phyloP scores from a whole-genome alignment of 2,888 invertebrate genomes.

The Rhyacophila evoluta region DNA sequence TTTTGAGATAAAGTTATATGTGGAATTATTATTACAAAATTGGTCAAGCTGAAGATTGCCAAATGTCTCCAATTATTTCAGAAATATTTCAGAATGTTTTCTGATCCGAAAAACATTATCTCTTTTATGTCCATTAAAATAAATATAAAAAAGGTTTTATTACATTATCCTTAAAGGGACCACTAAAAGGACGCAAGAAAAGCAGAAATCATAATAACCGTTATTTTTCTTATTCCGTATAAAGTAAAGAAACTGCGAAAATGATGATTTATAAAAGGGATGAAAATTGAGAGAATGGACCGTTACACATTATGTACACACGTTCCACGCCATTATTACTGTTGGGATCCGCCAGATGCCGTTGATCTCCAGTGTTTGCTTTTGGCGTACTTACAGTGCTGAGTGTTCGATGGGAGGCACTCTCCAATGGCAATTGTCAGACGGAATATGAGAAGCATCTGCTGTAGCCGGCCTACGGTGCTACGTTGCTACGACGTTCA shows the following conservation, averaged over 20 bases:
- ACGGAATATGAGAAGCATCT: constrained; percentile 28
- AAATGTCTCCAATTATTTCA: too few relatives aligned
- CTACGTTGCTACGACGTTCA: neutral
- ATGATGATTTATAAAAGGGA: constrained; percentile 24
- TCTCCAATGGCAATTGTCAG: constrained; percentile 34
- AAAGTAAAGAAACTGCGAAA: constrained; percentile 19
- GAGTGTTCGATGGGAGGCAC: constrained; percentile 33
- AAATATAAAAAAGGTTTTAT: neutral
- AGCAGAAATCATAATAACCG: neutral
- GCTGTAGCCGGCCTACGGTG: neutral
- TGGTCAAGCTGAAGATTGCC: too few relatives aligned
- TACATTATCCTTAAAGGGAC: neutral
- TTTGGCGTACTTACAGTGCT: constrained; percentile 17
- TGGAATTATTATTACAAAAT: too few relatives aligned
- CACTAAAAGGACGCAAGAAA: neutral
- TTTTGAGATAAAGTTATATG: too few relatives aligned
- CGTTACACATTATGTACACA: constrained; percentile 10
- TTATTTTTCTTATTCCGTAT: neutral
- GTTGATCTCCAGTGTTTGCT: constrained; percentile 33
- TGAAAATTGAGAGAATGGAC: constrained; percentile 17
- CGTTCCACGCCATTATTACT: constrained; percentile 26
- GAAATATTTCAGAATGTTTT: too few relatives aligned
- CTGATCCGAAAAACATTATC: neutral
- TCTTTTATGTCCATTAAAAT: neutral
- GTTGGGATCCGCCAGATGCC: constrained; percentile 37